Conservation (phyloP, 2,888 invertebrate species). For the Leptinotarsa tumamoca region DNA sequence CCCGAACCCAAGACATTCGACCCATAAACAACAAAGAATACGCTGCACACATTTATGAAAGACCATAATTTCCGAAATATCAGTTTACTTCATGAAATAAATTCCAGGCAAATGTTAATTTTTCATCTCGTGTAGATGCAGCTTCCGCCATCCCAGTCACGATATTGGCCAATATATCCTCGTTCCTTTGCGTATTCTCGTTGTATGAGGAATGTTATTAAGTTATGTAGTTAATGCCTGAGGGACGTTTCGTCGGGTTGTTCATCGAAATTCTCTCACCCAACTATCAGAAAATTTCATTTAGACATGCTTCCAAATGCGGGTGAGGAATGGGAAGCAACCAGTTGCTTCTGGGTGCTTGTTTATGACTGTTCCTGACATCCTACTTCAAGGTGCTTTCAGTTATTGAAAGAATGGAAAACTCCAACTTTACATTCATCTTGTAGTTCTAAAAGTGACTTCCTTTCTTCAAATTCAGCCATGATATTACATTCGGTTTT, state of each 20-base stretch:
- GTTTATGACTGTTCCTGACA: too few species aligned
- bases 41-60: conserved; percentile 22
- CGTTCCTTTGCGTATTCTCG: conserved; percentile 25
- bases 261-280: conserved; percentile 23
- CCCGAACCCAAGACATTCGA: not conserved
- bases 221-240: conserved; percentile 23
- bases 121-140: conserved; percentile 19
- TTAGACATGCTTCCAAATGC: conserved; percentile 1
- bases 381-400: too few species aligned
- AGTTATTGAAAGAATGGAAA: too few species aligned
- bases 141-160: conserved; percentile 20
- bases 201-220: conserved; percentile 29
- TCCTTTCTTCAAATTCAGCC: too few species aligned
- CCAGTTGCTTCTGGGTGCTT: conserved; percentile 19
- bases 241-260: conserved; percentile 17
- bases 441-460: too few species aligned
- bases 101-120: conserved; percentile 25
- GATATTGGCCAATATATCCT: conserved; percentile 31
- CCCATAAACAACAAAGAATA: conserved; percentile 17
- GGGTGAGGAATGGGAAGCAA: conserved; percentile 9
- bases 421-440: too few species aligned
- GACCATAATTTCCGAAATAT: conserved; percentile 23
- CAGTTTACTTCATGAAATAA: conserved; percentile 20
- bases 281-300: conserved; percentile 23
- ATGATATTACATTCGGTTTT: too few species aligned